Conservation (phyloP, 2,797 vertebrate genomes). For the Schizopygopsis malacanthus region DNA sequence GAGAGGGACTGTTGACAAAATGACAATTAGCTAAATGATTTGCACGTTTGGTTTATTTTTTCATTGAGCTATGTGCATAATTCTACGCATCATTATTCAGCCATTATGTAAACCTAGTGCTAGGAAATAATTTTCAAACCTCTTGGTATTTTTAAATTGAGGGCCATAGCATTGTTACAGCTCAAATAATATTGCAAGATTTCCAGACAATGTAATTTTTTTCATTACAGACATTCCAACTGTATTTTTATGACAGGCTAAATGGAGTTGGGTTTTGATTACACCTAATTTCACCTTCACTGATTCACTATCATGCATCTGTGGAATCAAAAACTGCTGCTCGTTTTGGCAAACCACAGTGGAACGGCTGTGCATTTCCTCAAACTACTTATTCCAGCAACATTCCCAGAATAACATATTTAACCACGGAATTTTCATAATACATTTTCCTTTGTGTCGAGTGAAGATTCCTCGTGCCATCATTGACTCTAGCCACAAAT, state of each 20-base stretch:
- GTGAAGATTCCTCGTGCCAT: conserved; percentile 8
- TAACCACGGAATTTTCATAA: conserved; percentile 3
- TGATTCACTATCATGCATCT: conserved; percentile 65
- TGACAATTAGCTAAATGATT: conserved; percentile 19
- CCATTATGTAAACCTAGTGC: conserved; percentile 40
- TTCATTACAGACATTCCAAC: conserved; percentile 49
- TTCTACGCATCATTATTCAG: conserved; percentile 11
- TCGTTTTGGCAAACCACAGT: conserved; percentile 50
- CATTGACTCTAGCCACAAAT: neutral
- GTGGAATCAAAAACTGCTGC: conserved; percentile 48
- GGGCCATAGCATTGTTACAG: conserved; percentile 5
- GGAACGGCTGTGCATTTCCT: conserved; percentile 63
- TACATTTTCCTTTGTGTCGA: conserved; percentile 4
- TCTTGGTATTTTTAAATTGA: conserved; percentile 5
- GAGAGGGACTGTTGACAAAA: neutral
- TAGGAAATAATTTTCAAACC: conserved; percentile 39
- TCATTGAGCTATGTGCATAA: conserved; percentile 21
- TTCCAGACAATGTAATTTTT: conserved; percentile 31
- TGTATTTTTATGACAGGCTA: conserved; percentile 52
- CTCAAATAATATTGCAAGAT: conserved; percentile 44
- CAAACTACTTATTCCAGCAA: conserved; percentile 58
- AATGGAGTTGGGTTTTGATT: conserved; percentile 57
- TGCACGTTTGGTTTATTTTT: conserved; percentile 36
- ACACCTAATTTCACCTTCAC: conserved; percentile 62
- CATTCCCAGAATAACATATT: conserved; percentile 46